Evolutionary conservation across 2,888 invertebrate genomes (phyloP).

Genomic region (Volucella zonaria): DNA sequence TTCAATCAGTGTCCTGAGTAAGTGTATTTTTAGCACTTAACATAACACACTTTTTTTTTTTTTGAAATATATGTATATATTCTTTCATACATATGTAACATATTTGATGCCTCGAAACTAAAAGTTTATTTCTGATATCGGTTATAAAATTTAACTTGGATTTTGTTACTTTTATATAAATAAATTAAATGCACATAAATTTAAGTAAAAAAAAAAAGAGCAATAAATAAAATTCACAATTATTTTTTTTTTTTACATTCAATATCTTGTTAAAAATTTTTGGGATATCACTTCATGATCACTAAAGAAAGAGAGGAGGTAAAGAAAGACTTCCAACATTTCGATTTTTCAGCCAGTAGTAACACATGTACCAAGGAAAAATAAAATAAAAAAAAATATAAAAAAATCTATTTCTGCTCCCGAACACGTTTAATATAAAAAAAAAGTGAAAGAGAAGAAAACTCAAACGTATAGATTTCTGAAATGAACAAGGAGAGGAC

Average conservation of each 20-base stretch:
- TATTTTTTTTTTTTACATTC: constrained; percentile 51
- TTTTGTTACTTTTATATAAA: constrained; percentile 2
- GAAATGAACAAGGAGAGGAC: constrained; percentile 72
- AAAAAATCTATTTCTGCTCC: constrained; percentile 72
- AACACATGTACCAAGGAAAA: constrained; percentile 66
- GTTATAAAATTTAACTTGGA: constrained; percentile 11
- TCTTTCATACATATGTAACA: constrained; percentile 13
- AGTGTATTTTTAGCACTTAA: constrained; percentile 73
- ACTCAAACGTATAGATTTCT: constrained; percentile 73
- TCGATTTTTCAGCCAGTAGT: constrained; percentile 71
- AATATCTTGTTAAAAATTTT: constrained; percentile 59
- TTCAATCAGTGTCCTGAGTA: constrained; percentile 63
- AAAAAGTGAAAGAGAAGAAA: constrained; percentile 71
- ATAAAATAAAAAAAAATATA: constrained; percentile 50
- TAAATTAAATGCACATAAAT: constrained; percentile 48
- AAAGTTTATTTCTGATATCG: constrained; percentile 21
- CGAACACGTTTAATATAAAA: constrained; percentile 73
- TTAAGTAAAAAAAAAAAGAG: constrained; percentile 14
- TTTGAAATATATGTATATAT: constrained; percentile 39
- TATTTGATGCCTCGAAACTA: constrained; percentile 26
- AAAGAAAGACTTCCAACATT: constrained; percentile 72
- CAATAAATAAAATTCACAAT: constrained; percentile 48
- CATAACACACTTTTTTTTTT: constrained; percentile 71
- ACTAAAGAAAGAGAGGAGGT: constrained; percentile 71
- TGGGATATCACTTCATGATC: constrained; percentile 72